Evolutionary conservation across 2,113 vertebrate genomes (phyloP), one percentile per base, ranked within the genome.

Genomic region (Pteruthius melanotis): DNA sequence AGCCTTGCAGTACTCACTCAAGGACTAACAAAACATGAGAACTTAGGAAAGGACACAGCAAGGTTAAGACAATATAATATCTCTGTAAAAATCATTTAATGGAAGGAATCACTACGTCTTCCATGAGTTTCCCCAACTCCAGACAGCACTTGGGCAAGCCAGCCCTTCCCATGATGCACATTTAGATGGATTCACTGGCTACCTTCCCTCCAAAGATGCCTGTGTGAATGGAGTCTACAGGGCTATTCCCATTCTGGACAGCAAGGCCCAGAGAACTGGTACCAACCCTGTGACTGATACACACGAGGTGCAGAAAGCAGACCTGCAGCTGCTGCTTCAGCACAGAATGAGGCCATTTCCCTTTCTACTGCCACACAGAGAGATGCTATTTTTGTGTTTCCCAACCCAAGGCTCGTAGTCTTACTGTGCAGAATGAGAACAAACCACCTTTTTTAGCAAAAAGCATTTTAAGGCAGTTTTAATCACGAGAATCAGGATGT

Each of bases 161-260:
- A 64, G 33, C 30, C 65, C 65, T 65, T 37, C 65, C 75, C n/a
- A 23, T 7, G 31, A 56, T 33, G 42, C 35, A 42, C 31, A 4
- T 3, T 16, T 2, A 22, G 30, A 56, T 7, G 37, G 39, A 71
- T 42, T 72, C 54, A 12, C 47, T 68, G 10, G 7, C 42, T 19
- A 31, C 21, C 50, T 35, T 56, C 8, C 56, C 76, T 69, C 50
- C 49, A 70, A 37, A 83, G 61, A 13, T 9, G 63, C 63, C 74
- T 18, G 12, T 2, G 9, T 6, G 42, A 30, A 61, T 0, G 1
- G 31, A 35, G 57, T 6, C 70, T 11, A 30, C 12, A 24, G 57
- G 16, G 14, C 19, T 53, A 71, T 13, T 86, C 57, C 66, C 52
- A 13, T 7, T 44, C 42, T 11, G 66, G 47, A 66, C 27, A 79